Base-by-base conservation (phyloP, 2,113 vertebrate genomes). In the Pedetes capensis region DNA sequence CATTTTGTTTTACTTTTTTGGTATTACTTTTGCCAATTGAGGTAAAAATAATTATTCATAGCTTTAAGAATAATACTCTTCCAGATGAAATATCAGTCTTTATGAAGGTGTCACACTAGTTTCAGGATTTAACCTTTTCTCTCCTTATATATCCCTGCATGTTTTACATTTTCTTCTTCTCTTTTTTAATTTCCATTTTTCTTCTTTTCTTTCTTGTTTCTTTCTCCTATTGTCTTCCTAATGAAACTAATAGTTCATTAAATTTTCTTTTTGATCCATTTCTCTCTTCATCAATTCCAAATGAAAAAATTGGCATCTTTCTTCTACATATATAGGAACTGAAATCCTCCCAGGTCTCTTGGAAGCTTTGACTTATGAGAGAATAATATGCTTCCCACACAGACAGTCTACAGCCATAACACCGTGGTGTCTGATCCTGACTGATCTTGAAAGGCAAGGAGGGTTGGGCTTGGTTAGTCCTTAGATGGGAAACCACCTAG, bases 1-100 rank as follows among this genome's bases (percentile, higher is more conserved):
- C 16, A 49, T 66, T 93, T 95, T 85, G 72, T 87, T 83, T 91
- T 86, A 69, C 61, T n/a, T 78, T 89, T 23, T 44, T 79, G 23
- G 0, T 44, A 78, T 25, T 95, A 87, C 1, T 55, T 49, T 86
- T 87, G 20, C 13, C n/a, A 82, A 8, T 2, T 27, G 6, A 3
- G 17, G 0, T 11, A 86, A 72, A 49, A 51, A 34, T 37, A 80
- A 83, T 49, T 74, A 42, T n/a, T 20, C 5, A 6, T 32, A 59
- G 34, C 23, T 18, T 11, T 34, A 42, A 42, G 10, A 87, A 13
- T 68, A n/a, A 79, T 10, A 23, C 14, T 51, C 0, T 51, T 55
- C 3, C 17, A 20, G 27, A 5, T 1, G 11, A 25, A 12, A 0
- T 10, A 0, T 81, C 1, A 3, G 7, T 29, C 4, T 69, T 44